Evolutionary conservation across 1,140 invertebrate genomes (phyloP), one percentile per base, ranked within the genome.

Genomic region (Aphelenchoides besseyi): DNA sequence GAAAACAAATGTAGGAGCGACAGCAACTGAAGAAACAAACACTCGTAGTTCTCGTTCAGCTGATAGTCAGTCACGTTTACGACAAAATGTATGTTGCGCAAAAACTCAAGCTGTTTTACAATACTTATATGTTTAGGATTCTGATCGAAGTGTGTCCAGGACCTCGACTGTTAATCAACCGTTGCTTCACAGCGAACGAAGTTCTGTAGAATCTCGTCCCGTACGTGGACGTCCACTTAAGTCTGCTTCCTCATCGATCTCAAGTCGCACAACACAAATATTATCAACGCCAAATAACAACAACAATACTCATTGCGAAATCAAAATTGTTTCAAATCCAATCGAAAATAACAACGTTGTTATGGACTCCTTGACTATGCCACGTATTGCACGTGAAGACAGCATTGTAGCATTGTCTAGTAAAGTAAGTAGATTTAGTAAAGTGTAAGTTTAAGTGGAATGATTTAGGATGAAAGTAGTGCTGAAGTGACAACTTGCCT

Each of bases 341-440:
- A 23, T 23, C 12, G 41, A 48, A 12, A 48, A 48, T 23, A 48
- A 59, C 55, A 5, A 59, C 55, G 12, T 8, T 59, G 5, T 23
- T 8, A 59, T 59, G 55, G 55, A 59, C 55, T 28, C 55, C 5
- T 8, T 5, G 55, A 59, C 55, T 5, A 59, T 59, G 55, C 55
- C 55, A 8, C 55, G 5, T 23, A 59, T 48, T 12, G 12, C 5
- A 33, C 55, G 55, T 33, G 55, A 59, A 59, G 18, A 59, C 18
- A 29, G 5, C 5, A 18, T 18, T 8, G 18, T 59, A 5, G 18
- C 55, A 28, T 59, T 59, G 55, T 48, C 71, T 9, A 73, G 70
- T 32, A 73, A 35, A 61, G 37, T 73, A 28, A 73, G 30, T 48
- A 35, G 36, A n/a, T 28, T 35, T 67, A 12, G n/a, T 33, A 26